These are phyloP conservation scores for Neofelis nebulosa DNA, from an alignment of 2,113 vertebrate genomes.

Conservation along the genomic window DNA sequence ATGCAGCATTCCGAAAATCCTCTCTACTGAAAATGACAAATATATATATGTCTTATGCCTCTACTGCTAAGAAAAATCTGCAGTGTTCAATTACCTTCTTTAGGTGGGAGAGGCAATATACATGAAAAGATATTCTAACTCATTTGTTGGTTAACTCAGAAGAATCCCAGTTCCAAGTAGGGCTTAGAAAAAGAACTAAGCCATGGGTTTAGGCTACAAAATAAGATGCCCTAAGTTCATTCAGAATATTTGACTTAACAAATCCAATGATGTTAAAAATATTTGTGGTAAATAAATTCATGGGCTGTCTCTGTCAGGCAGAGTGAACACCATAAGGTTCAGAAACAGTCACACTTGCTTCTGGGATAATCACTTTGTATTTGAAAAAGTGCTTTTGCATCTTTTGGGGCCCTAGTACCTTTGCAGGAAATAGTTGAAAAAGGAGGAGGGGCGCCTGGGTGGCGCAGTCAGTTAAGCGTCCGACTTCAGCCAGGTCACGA, in stretches of 20 bases:
- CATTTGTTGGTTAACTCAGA: background rate
- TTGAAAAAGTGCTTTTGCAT: background rate
- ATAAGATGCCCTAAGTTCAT: background rate
- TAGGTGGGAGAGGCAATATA: background rate
- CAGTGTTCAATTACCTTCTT: background rate
- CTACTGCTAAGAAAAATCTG: background rate
- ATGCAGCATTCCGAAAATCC: background rate
- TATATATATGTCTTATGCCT: background rate
- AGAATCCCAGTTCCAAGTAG: background rate
- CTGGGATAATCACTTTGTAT: background rate
- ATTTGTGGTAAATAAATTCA: background rate
- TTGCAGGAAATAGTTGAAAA: background rate
- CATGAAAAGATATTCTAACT: background rate
- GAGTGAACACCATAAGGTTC: background rate
- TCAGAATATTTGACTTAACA: background rate
- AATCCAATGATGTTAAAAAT: background rate
- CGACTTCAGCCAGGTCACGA: no score
- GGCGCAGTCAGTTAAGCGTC: no score
- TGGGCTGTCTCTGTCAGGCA: background rate
- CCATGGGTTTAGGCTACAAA: background rate
- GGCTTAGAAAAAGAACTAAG: background rate
- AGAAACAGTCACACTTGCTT: background rate
- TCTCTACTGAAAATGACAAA: background rate
- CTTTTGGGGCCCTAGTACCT: fast-evolving
- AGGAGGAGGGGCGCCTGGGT: no score